phyloP scores from a whole-genome alignment of 1,140 invertebrate species.

The Pogonomyrmex californicus region DNA sequence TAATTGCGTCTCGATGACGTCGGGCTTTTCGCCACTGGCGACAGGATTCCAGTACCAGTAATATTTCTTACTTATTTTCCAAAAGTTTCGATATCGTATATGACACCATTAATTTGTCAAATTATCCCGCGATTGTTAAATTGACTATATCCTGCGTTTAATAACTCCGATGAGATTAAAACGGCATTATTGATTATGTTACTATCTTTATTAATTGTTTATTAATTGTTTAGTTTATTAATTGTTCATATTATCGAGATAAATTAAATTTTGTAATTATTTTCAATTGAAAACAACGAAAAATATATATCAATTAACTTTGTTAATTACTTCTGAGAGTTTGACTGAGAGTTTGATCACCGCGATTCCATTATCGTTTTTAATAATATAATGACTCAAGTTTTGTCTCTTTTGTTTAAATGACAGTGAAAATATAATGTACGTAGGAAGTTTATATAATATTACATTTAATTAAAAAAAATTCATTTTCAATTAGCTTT shows the following conservation, averaged over 20 bases:
- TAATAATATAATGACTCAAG: not conserved
- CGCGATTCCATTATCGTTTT: not conserved
- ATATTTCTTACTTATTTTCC: conserved; percentile 26
- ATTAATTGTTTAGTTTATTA: conserved; percentile 30
- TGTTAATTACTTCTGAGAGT: not conserved
- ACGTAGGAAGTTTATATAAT: not conserved
- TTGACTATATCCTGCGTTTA: conserved; percentile 15
- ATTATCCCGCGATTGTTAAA: not conserved
- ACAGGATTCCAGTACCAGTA: not conserved
- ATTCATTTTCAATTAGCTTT: not conserved
- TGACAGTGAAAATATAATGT: not conserved
- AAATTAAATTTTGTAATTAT: conserved; percentile 22
- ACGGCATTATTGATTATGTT: not conserved
- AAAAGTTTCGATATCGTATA: not conserved
- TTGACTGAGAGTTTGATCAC: not conserved
- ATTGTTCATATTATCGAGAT: not conserved
- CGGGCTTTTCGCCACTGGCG: conserved; percentile 3
- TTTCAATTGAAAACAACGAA: not conserved
- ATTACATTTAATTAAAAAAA: not conserved
- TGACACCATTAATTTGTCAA: not conserved
- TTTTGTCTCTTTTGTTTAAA: not conserved
- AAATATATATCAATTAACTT: not conserved
- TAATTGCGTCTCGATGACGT: conserved; percentile 38
- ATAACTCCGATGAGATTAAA: conserved; percentile 27
- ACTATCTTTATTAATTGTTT: not conserved